Percentiles rank a stretch among this genome's conserved stretches.
These are phyloP conservation scores for Aramus guarauna DNA, from an alignment of 2,113 vertebrate species.

Conservation along the genomic window DNA sequence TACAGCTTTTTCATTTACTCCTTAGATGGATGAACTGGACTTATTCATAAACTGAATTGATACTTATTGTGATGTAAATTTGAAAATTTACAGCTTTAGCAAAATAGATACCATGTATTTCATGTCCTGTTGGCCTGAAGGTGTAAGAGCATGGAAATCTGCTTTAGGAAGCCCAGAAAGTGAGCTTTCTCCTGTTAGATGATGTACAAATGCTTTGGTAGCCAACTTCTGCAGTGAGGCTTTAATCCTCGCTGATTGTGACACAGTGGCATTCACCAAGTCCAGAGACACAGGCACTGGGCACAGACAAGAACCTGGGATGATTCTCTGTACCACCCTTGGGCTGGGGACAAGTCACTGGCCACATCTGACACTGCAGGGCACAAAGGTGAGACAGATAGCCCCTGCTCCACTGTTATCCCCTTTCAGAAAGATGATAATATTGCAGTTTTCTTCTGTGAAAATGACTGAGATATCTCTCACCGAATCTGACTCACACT, in stretches of 20 bases:
- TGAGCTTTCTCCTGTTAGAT: not conserved
- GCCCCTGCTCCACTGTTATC: not conserved
- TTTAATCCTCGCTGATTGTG: not conserved
- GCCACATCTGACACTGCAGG: not conserved
- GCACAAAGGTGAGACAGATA: not conserved
- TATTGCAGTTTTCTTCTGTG: not conserved
- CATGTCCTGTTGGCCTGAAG: not conserved
- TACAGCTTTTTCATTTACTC: not conserved
- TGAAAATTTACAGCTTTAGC: not conserved
- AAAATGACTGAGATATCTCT: not conserved
- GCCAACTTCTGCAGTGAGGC: not conserved
- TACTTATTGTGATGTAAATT: not conserved
- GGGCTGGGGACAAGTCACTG: not conserved
- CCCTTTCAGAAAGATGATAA: not conserved
- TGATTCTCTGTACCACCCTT: not conserved
- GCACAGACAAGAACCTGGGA: not conserved
- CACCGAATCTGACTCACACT: not conserved
- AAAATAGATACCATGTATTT: not conserved
- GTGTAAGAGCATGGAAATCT: not conserved
- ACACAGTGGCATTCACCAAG: not conserved
- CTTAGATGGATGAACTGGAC: not conserved
- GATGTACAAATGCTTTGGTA: not conserved
- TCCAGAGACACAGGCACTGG: not conserved
- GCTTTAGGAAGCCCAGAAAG: not conserved
- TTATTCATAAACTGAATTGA: not conserved